These are phyloP conservation scores for Pterocles gutturalis DNA, from an alignment of 2,113 vertebrate species.

Conservation along the genomic window DNA sequence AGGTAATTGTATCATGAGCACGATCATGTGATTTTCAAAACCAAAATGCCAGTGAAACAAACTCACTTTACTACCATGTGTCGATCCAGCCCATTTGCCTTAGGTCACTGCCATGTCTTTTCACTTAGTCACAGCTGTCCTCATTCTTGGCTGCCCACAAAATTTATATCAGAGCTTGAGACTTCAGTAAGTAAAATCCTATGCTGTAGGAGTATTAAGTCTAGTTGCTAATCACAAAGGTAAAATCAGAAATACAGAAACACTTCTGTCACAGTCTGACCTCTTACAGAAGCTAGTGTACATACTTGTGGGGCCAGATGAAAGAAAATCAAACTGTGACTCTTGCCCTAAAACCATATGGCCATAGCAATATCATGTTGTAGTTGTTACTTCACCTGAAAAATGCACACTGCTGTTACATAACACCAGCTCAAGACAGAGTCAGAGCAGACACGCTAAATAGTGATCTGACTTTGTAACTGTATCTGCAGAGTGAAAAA, in stretches of 20 bases:
- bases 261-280: neutral
- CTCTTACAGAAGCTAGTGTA: neutral
- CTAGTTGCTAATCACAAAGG: neutral
- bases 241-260: neutral
- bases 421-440: neutral
- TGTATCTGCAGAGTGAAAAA: neutral
- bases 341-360: neutral
- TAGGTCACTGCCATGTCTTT: neutral
- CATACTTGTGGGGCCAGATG: no score
- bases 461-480: neutral
- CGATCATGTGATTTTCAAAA: neutral
- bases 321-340: neutral
- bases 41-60: neutral
- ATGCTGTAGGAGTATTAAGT: neutral
- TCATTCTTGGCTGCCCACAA: neutral
- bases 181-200: neutral
- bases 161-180: neutral
- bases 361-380: rapidly evolving
- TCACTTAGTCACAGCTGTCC: neutral
- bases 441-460: neutral
- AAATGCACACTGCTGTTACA: neutral
- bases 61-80: neutral
- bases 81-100: neutral
- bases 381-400: neutral
- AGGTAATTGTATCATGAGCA: neutral